phyloP scores from a whole-genome alignment of 2,888 invertebrate genomes.

The Neoaliturus tenellus region DNA sequence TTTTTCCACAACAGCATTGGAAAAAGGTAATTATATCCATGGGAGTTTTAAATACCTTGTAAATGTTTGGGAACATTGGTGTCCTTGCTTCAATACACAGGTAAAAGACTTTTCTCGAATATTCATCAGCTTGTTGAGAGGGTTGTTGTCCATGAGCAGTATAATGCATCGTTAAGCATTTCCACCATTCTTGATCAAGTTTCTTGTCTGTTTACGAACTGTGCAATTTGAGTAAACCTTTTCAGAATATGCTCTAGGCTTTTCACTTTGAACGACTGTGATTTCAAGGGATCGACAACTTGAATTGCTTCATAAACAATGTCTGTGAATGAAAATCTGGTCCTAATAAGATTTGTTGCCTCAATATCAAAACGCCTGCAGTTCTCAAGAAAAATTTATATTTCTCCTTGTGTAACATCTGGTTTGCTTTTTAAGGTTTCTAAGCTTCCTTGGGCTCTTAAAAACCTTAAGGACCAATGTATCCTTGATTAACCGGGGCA shows the following conservation, averaged over 20 bases:
- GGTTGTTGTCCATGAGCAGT: not conserved
- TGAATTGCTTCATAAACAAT: conserved; percentile 3
- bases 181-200: not conserved
- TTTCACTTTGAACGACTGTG: not conserved
- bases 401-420: not conserved
- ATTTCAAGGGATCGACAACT: conserved; percentile 42
- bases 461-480: no score
- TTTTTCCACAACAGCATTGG: conserved; percentile 66
- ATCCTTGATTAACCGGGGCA: not conserved
- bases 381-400: not conserved
- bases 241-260: not conserved
- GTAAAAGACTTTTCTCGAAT: not conserved
- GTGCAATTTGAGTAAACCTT: not conserved
- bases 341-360: conserved; percentile 29
- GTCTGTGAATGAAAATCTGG: conserved; percentile 49
- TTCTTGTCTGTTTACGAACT: not conserved
- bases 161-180: not conserved
- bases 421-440: not conserved
- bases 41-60: conserved; percentile 26
- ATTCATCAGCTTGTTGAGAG: not conserved
- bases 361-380: conserved; percentile 33
- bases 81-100: not conserved
- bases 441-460: not conserved
- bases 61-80: conserved; percentile 48
- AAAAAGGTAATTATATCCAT: conserved; percentile 63